Evolutionary conservation across 2,888 invertebrate species (phyloP), one percentile per base, ranked within the genome.

Genomic region (Podabrus alpinus): DNA sequence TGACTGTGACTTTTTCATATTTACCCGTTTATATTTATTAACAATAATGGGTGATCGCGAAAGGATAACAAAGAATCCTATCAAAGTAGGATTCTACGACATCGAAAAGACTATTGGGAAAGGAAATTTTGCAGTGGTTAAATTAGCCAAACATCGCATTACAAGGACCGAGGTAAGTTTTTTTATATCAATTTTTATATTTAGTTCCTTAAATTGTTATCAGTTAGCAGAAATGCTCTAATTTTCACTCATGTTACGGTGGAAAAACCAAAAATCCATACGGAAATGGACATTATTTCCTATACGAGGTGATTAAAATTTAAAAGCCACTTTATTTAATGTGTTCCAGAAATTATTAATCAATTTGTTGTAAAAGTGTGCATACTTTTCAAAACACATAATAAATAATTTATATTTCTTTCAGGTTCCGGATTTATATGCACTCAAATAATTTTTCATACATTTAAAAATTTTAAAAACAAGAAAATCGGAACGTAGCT

Each of bases 71-170:
- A 87, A 87, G 82, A 86, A 85, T 77, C 85, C 94, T 82, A 94
- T 96, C 86, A 92, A 95, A 84, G 97, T 99, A 85, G 98, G 98
- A 83, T 97, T 97, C 90, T 99, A 99, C 89, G 97, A 98, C 88
- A 97, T 99, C 88, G 97, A 97, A 89, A 92, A 95, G 86, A 98
- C 98, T 84, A 98, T 99, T 85, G 99, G 99, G 84, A 98, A 98
- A 89, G 99, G 99, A 71, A 99, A 99, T 90, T 99, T 99, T 91
- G 99, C 99, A 82, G 97, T 98, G 83, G 99, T 99, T 83, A 98
- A 98, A 89, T 90, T 98, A 87, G 99, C 98, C 83, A 93, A 96
- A 87, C 99, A 99, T 91, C 94, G 97, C 87, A 96, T 98, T 87
- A 98, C 98, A 83, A 98, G 98, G 91, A 97, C 97, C 86, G 98